A percentile compares a stretch with the other conserved stretches of the same genome.
phyloP scores from a whole-genome alignment of 2,113 vertebrate genomes.

The Craseonycteris thonglongyai region DNA sequence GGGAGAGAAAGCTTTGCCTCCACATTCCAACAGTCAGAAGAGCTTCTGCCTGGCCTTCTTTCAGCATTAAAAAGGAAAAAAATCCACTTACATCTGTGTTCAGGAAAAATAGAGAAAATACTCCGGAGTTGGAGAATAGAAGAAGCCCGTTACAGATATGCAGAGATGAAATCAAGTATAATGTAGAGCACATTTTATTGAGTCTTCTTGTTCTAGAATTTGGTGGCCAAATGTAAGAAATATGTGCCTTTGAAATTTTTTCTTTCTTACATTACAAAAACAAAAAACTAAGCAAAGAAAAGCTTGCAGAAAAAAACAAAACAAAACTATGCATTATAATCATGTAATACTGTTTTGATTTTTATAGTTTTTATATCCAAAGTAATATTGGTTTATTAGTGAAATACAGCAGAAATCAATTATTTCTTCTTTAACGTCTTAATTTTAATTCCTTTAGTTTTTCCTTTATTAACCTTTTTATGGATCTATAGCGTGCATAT shows the following conservation, averaged over 20 bases:
- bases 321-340: neutral
- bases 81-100: neutral
- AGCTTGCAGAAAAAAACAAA: too few relatives aligned
- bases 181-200: neutral
- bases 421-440: neutral
- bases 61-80: neutral
- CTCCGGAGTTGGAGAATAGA: neutral
- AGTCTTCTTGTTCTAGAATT: neutral
- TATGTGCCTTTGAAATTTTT: neutral
- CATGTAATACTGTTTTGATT: neutral
- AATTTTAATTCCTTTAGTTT: neutral
- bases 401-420: neutral
- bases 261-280: neutral
- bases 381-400: neutral
- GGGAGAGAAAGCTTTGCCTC: neutral
- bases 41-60: neutral
- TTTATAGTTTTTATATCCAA: neutral
- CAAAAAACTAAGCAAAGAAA: neutral
- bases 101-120: conserved; percentile 18
- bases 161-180: neutral
- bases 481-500: neutral
- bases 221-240: neutral
- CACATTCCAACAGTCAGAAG: neutral
- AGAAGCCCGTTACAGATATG: neutral
- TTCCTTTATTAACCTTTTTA: neutral